Base-by-base conservation (phyloP, 2,888 invertebrate genomes). In the Cheilosia soror region DNA sequence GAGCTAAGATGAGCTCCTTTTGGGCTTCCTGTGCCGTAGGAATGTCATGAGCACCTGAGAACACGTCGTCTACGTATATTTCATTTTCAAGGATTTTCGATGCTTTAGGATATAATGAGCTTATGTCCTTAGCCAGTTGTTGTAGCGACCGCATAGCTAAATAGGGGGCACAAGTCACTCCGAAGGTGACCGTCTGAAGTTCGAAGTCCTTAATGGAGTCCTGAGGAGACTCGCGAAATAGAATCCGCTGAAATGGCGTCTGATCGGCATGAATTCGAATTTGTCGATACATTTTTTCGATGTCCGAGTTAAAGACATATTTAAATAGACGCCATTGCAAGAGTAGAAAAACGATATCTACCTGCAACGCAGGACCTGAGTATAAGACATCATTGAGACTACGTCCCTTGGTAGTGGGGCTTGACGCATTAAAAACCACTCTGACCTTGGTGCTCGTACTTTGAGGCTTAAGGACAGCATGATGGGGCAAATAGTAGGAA, bases 351-450 rank as follows among this genome's bases (percentile, higher is more conserved):
- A 20, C 76, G 37, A 13, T 81, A 15, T 3, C 87, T 15, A 53
- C 88, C 53, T 7, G 83, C 29, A 29, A 79, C 60, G 69, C 87
- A 0, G 88, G 87, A 9, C 88, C 88, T 4, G 76, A 57, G 31
- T 83, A 53, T 2, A 89, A 27, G 2, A 68, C 60, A 25, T 62
- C 87, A 77, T 84, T 89, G 73, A 40, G 81, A 25, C 78, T 71
- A 0, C 6, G 7, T 4, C 53, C 73, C 0, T 84, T 82, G 1
- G 77, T 51, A 7, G 88, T 73, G 40, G 83, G 81, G 0, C 87
- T 87, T 0, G 88, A 88, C 0, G 87, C 88, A 69, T 89, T 88
- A 44, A 88, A 88, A 2, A 88, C 88, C 0, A 88, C 87, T 1
- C 88, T 81, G 20, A 89, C 11, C 60, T 88, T 88, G 0, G 86